phyloP scores from a whole-genome alignment of 2,797 vertebrate genomes.

The Gorsachius magnificus region DNA sequence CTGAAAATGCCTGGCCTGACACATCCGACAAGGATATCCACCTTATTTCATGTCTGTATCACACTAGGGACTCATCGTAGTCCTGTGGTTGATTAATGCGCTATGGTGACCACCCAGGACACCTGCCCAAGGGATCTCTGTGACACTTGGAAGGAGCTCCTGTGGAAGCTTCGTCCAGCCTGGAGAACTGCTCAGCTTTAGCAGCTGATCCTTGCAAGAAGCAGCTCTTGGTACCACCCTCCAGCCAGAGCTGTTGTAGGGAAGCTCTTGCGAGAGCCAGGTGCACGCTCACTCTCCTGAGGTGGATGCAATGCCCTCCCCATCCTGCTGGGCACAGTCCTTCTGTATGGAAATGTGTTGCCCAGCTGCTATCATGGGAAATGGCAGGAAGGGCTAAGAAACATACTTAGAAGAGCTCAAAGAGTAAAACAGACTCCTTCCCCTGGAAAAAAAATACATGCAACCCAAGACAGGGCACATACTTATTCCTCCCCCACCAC shows the following conservation, averaged over 20 bases:
- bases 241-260: neutral
- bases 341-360: neutral
- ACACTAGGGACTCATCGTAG: neutral
- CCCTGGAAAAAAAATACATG: neutral
- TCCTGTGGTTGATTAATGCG: neutral
- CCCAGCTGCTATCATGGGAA: neutral
- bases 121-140: neutral
- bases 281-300: rapidly evolving
- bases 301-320: neutral
- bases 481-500: neutral
- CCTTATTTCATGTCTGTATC: neutral
- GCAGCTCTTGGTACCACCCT: neutral
- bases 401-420: neutral
- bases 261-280: neutral
- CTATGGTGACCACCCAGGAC: neutral
- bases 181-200: neutral
- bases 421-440: neutral
- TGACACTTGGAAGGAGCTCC: neutral
- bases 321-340: neutral
- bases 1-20: neutral
- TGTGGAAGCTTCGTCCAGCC: neutral
- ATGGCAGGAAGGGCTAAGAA: neutral
- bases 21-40: neutral
- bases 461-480: rapidly evolving
- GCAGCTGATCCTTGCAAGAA: neutral